A percentile compares a stretch with the other conserved stretches of the same genome.
Evolutionary conservation across 2,888 invertebrate species (phyloP).

Genomic region (Allygus modestus): DNA sequence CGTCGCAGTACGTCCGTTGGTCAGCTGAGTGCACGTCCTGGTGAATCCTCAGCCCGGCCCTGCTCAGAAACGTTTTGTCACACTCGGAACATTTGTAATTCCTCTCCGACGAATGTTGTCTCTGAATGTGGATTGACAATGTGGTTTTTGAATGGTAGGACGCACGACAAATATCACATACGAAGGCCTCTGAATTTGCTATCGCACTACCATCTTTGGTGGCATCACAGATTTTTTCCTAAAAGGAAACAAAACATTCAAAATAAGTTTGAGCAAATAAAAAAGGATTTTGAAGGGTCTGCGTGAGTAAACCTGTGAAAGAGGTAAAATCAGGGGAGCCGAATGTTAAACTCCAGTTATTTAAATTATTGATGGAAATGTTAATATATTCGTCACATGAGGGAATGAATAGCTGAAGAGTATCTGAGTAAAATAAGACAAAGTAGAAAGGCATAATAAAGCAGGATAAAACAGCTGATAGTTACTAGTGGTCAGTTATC

Average conservation of each 20-base stretch:
- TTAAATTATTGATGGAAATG: too few species aligned
- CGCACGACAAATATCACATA: conserved; percentile 24
- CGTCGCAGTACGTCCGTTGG: not conserved
- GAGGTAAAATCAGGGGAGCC: too few species aligned
- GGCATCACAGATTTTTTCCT: not conserved
- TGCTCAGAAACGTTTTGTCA: conserved; percentile 24
- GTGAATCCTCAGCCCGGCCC: conserved; percentile 1
- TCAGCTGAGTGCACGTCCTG: conserved; percentile 15
- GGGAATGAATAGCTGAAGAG: too few species aligned
- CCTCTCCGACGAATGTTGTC: not conserved
- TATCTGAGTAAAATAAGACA: too few species aligned
- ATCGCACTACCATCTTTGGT: not conserved
- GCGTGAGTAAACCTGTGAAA: too few species aligned
- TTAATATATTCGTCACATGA: too few species aligned
- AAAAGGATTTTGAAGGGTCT: too few species aligned
- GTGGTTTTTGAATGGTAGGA: conserved; percentile 16
- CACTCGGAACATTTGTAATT: not conserved
- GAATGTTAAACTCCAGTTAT: too few species aligned
- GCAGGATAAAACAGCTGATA: too few species aligned
- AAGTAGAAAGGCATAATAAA: too few species aligned
- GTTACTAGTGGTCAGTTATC: too few species aligned
- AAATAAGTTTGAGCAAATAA: too few species aligned
- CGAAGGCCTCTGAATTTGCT: not conserved
- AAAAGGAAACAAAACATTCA: not conserved
- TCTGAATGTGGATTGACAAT: conserved; percentile 31